Evolutionary conservation across 64 coral and sea anemone species (phyloP).

Genomic region (Porites lutea): DNA sequence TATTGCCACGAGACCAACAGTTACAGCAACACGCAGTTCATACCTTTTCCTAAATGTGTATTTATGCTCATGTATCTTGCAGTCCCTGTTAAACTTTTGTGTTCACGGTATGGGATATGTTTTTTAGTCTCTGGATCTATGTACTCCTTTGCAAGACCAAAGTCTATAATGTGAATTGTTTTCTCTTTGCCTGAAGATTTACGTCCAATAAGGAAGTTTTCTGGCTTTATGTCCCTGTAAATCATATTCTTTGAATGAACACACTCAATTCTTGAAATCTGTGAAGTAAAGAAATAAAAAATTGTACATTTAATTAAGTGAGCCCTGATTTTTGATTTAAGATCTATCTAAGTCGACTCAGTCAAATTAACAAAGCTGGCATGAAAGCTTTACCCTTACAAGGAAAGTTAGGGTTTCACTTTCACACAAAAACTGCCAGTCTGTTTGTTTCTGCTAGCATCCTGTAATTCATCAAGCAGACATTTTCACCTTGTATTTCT

Average conservation of each 20-base stretch:
- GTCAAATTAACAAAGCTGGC: no score
- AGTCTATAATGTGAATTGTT: constrained; percentile 99
- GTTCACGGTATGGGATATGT: constrained; percentile 98
- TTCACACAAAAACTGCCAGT: no score
- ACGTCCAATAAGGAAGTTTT: constrained; percentile 97
- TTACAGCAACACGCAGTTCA: not conserved
- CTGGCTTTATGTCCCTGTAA: constrained; percentile 98
- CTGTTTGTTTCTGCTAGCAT: no score
- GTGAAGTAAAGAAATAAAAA: constrained; percentile 35
- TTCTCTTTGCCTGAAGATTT: constrained; percentile 98
- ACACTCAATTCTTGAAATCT: constrained; percentile 96
- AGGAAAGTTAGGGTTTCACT: no score
- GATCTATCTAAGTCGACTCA: no score
- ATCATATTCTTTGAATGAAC: constrained; percentile 99
- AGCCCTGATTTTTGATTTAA: no score
- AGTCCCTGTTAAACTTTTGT: constrained; percentile 98
- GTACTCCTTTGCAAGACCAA: constrained; percentile 99
- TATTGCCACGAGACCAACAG: no score
- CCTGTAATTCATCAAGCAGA: no score
- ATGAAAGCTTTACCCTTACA: no score
- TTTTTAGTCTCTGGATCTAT: constrained; percentile 99
- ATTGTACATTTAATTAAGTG: not conserved
- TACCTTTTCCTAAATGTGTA: constrained; percentile 99
- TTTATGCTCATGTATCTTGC: constrained; percentile 99
- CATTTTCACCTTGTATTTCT: no score